These are phyloP conservation scores for Cistogaster globosa DNA, from an alignment of 2,888 invertebrate genomes.

Conservation along the genomic window DNA sequence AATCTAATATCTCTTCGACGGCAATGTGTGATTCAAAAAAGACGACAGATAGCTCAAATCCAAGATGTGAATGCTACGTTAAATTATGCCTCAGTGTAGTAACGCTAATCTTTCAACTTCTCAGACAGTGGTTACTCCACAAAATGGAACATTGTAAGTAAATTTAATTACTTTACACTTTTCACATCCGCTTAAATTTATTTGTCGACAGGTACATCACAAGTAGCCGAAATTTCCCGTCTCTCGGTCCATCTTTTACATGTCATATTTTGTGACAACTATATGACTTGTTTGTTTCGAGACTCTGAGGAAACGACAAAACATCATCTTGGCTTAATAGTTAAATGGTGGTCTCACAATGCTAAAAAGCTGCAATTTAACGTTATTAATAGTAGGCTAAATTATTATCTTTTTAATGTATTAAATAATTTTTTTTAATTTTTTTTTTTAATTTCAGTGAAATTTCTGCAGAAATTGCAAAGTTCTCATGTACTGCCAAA, in stretches of 20 bases:
- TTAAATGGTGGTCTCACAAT: constrained; percentile 79
- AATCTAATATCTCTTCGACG: constrained; percentile 7
- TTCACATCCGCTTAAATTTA: background rate
- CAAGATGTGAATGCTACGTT: constrained; percentile 78
- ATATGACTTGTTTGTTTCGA: constrained; percentile 78
- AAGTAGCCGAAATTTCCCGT: constrained; percentile 78
- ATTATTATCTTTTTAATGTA: background rate
- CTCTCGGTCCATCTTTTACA: constrained; percentile 78
- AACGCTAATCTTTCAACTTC: constrained; percentile 78
- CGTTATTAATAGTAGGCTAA: constrained; percentile 76
- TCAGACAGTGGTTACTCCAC: constrained; percentile 78
- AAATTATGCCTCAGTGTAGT: constrained; percentile 80
- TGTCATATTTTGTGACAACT: constrained; percentile 79
- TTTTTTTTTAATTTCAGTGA: constrained; percentile 72
- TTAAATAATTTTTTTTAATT: background rate
- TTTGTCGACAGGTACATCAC: constrained; percentile 73
- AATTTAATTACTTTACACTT: background rate
- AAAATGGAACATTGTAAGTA: constrained; percentile 62
- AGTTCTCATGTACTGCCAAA: constrained; percentile 79
- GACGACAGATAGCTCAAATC: background rate
- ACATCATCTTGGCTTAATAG: constrained; percentile 78
- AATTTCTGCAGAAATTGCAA: constrained; percentile 77
- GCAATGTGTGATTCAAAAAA: constrained; percentile 2
- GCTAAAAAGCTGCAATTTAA: constrained; percentile 75
- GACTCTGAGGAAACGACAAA: constrained; percentile 80